Evolutionary conservation across 2,797 vertebrate species (phyloP), one percentile per base, ranked within the genome.

Genomic region (Falco naumanni): DNA sequence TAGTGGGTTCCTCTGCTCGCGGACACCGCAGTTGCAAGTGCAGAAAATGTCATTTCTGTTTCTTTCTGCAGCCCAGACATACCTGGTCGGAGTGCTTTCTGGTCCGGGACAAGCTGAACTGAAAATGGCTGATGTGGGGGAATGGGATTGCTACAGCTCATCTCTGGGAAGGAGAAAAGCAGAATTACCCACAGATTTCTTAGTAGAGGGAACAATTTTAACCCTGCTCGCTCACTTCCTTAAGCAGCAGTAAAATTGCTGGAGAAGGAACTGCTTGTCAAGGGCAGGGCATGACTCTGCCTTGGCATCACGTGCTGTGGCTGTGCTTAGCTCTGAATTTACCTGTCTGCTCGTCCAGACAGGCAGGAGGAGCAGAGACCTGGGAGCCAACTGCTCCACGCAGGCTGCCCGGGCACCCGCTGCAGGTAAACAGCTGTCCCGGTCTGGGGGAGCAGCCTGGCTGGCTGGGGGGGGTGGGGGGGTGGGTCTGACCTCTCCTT

Each of bases 1-100:
- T 9, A 2, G 28, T 5, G 8, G 31, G 3, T 28, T 16, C 37
- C 56, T 28, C 33, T 11, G 47, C 76, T 50, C 3, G 0, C 20
- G 3, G 39, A 5, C 1, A 0, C n/a, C 3, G 9, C 9, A 8
- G 60, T 3, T 3, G 0, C 9, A 17, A 43, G 53, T 50, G 5
- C 22, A 16, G 25, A n/a, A 41, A 86, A 45, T 2, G 8, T 5
- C 4, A 10, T 34, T 76, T 22, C 47, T 3, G 21, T 12, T 11
- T 33, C 3, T 68, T 59, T 11, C 21, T 22, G 39, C 37, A 43
- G 24, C 63, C 26, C 41, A 9, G 5, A 7, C 3, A 0, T 31
- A 13, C 13, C 43, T 28, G 64, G 25, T 5, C 26, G 1, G 64
- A 18, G 43, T 2, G 1, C 14, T 19, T 21, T 16, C 29, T 29